Percentiles rank a stretch among this genome's conserved stretches.
Conservation (phyloP, 1,140 invertebrate species). For the Rhynchophorus ferrugineus region DNA sequence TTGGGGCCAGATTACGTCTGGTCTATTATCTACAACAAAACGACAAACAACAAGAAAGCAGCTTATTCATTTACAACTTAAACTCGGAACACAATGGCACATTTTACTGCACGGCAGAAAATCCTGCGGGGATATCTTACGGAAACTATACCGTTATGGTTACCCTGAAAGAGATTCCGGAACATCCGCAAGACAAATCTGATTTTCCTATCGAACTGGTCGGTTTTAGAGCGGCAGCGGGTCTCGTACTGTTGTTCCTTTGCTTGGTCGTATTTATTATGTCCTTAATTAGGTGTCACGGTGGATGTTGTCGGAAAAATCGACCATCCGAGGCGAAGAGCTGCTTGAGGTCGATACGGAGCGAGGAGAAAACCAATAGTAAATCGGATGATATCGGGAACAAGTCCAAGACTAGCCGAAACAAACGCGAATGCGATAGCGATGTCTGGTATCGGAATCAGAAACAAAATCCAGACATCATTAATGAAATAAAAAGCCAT, state of each 20-base stretch:
- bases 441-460: constrained; percentile 20
- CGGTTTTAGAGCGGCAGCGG: constrained; percentile 53
- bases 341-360: too few species aligned
- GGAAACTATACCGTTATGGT: constrained; percentile 71
- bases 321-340: not conserved
- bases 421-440: not conserved
- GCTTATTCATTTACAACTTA: constrained; percentile 65
- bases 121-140: constrained; percentile 64
- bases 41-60: constrained; percentile 59
- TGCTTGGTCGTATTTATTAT: constrained; percentile 51
- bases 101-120: constrained; percentile 72
- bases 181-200: constrained; percentile 31
- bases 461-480: constrained; percentile 68
- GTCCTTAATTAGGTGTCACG: constrained; percentile 50
- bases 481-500: constrained; percentile 47
- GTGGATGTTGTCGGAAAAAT: constrained; percentile 33
- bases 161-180: constrained; percentile 57
- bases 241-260: constrained; percentile 47
- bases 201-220: constrained; percentile 57
- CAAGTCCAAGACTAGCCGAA: not conserved
- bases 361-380: constrained; percentile 3
- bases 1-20: constrained; percentile 52
- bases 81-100: constrained; percentile 68
- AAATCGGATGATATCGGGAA: not conserved
- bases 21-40: constrained; percentile 60